These are phyloP conservation scores for Linepithema humile DNA, from an alignment of 1,140 invertebrate species.

Conservation along the genomic window DNA sequence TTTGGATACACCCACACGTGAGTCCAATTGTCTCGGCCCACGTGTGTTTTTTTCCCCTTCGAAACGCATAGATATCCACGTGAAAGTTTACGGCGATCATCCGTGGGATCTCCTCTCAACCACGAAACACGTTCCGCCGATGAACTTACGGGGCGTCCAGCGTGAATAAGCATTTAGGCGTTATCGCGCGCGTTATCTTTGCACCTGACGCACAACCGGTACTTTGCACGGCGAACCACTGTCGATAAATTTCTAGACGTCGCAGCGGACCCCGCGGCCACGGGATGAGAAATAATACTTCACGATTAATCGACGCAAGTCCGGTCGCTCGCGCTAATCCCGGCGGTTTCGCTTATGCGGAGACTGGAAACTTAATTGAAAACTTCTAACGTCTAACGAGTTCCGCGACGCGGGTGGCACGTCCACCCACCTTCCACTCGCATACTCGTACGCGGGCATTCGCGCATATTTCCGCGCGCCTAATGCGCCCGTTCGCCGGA, in stretches of 20 bases:
- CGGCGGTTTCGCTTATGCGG: conserved; percentile 43
- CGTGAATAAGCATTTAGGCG: conserved; percentile 25
- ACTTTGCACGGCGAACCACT: conserved; percentile 25
- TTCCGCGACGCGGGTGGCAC: conserved; percentile 76
- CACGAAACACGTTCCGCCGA: neutral
- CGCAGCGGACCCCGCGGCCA: neutral
- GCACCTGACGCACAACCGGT: conserved; percentile 49
- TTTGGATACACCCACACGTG: neutral
- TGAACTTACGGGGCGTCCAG: conserved; percentile 16
- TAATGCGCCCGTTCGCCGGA: conserved; percentile 37
- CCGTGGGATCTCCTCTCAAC: neutral
- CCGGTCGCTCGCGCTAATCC: conserved; percentile 58
- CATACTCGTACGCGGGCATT: conserved; percentile 55
- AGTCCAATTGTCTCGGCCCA: conserved; percentile 19
- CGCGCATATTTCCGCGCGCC: conserved; percentile 54
- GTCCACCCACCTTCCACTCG: conserved; percentile 67
- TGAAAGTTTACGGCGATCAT: conserved; percentile 24
- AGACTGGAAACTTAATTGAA: conserved; percentile 76
- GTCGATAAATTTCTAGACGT: conserved; percentile 58
- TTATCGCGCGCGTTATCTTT: conserved; percentile 52
- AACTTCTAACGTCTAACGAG: conserved; percentile 69
- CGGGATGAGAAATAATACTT: conserved; percentile 58
- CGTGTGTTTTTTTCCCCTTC: neutral
- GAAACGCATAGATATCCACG: conserved; percentile 8
- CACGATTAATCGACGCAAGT: conserved; percentile 71